Percentiles rank a stretch among this genome's conserved stretches.
These are phyloP conservation scores for Trichacis sp. DNA, from an alignment of 2,888 invertebrate genomes.

Conservation along the genomic window DNA sequence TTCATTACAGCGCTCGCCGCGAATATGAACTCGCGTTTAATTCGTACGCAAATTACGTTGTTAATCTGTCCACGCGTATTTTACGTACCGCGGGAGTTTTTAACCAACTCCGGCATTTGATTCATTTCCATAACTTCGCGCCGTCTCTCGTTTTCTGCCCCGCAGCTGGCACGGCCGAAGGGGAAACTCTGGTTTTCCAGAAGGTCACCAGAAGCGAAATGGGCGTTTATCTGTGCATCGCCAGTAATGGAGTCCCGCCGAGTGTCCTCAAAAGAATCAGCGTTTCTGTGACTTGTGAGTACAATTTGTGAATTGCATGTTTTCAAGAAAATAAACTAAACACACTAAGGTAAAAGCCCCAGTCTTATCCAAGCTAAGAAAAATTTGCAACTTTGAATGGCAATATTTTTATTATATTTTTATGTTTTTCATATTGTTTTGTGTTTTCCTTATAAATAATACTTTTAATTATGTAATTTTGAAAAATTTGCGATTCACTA, in stretches of 20 bases:
- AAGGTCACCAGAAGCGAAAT: conserved; percentile 91
- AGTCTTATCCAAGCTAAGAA: neutral
- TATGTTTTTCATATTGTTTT: no score
- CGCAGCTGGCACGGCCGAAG: conserved; percentile 79
- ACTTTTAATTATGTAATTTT: no score
- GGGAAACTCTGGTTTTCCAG: conserved; percentile 83
- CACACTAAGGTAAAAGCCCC: no score
- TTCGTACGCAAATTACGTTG: conserved; percentile 9
- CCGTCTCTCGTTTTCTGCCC: conserved; percentile 31
- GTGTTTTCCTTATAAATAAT: no score
- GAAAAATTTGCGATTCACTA: no score
- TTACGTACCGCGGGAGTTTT: neutral
- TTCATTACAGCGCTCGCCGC: conserved; percentile 14
- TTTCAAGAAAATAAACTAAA: no score
- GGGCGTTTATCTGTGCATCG: conserved; percentile 86
- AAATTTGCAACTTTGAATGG: neutral
- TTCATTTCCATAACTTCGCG: conserved; percentile 4
- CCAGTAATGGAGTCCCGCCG: conserved; percentile 89
- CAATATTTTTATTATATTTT: no score
- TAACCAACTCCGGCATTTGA: neutral
- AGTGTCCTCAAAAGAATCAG: conserved; percentile 91
- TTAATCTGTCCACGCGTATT: conserved; percentile 11
- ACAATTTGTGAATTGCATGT: no score
- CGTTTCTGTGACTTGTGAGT: conserved; percentile 93
- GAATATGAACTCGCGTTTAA: conserved; percentile 10